Conservation (phyloP, 2,888 invertebrate species). For the Apodemia hepburni region DNA sequence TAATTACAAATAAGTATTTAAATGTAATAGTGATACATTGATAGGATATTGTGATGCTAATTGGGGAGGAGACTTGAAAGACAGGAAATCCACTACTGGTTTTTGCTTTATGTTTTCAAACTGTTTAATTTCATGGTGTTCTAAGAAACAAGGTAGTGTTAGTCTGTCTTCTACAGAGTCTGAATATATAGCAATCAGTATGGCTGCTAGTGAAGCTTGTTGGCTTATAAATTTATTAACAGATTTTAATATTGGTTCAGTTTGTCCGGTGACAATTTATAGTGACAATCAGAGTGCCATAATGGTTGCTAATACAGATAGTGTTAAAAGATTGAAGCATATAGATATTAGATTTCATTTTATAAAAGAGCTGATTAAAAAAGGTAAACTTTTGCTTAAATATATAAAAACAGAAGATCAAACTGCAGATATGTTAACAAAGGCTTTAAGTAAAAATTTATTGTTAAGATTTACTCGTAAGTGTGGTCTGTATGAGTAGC, state of each 20-base stretch:
- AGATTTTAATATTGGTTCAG: slow-evolving; percentile 21
- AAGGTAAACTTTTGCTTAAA: too few species aligned
- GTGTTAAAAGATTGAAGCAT: not conserved
- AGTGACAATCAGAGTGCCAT: not conserved
- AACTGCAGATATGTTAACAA: too few species aligned
- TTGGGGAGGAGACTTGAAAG: too few species aligned
- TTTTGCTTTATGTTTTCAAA: slow-evolving; percentile 29
- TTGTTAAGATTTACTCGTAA: too few species aligned
- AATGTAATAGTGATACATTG: too few species aligned
- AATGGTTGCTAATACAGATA: not conserved
- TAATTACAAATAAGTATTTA: slow-evolving; percentile 22
- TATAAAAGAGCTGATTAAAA: slow-evolving; percentile 72
- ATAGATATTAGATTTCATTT: slow-evolving; percentile 24
- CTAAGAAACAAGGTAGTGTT: slow-evolving; percentile 34
- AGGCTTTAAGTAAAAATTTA: too few species aligned
- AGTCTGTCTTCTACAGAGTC: slow-evolving; percentile 34
- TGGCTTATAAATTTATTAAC: slow-evolving; percentile 26
- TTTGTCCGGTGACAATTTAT: not conserved
- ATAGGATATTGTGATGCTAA: too few species aligned
- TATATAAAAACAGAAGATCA: too few species aligned
- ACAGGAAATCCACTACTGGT: slow-evolving; percentile 13
- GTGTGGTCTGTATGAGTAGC: too few species aligned
- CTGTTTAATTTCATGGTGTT: slow-evolving; percentile 32
- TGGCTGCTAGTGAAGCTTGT: slow-evolving; percentile 23
- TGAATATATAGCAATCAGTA: slow-evolving; percentile 31